Base-by-base conservation (phyloP, 2,888 invertebrate species). In the Polymixis lichenea region DNA sequence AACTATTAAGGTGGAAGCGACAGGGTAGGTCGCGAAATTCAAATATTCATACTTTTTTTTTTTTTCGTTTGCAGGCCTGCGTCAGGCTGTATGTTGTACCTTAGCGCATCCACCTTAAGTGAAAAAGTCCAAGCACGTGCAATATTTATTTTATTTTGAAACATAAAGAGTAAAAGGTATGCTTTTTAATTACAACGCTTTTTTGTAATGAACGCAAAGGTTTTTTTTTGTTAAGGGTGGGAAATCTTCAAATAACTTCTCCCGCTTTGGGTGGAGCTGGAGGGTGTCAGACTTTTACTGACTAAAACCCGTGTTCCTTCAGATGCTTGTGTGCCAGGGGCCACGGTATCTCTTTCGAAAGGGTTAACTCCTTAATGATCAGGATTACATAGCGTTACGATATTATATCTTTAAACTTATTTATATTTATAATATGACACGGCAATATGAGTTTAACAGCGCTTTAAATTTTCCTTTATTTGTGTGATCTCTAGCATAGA, bases 401-500 rank as follows among this genome's bases (percentile, higher is more conserved):
- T 64, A 70, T 70, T n/a, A 53, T 64, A 46, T 32, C 2, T 75
- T 65, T 69, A 32, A 65, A 62, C 58, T 72, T 56, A 65, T 82
- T 78, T 71, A 68, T 84, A 80, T 56, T 75, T 60, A 67, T 64
- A 51, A 81, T 61, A 74, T 66, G 71, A 74, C 61, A 77, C 73
- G 73, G 83, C 71, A 74, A 74, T 74, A 72, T 72, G 70, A 71
- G 32, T 82, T 83, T 85, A 66, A 83, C n/a, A 38, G 71, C 58
- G 58, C 25, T 68, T 70, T 28, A 77, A 61, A 73, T 61, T 70
- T 51, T 85, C 22, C 61, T 82, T 85, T 85, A 73, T 82, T 53
- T 71, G 53, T 75, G 72, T 75, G 75, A 83, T 72, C 64, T 83
- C 86, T 83, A 67, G 86, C 86, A 86, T 82, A 78, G 75, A 86